Base-by-base conservation (phyloP, 1,140 invertebrate species). In the Dendrolimus kikuchii region DNA sequence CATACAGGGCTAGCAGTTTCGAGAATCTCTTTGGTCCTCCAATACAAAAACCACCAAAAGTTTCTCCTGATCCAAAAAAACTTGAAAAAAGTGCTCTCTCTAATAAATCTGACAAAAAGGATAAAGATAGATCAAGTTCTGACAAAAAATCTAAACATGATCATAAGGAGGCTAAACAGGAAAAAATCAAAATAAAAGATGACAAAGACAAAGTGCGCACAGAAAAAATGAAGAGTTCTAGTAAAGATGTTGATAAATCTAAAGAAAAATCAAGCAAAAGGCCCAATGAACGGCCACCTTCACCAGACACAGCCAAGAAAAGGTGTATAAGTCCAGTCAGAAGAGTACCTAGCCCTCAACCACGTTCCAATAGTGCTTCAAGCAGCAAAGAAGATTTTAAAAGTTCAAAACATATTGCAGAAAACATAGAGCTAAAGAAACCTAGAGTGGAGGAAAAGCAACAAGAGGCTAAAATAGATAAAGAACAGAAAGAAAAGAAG, bases 1-100 rank as follows among this genome's bases (percentile, higher is more conserved):
- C 89, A 40, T 91, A 89, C 68, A 81, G 78, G 67, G 90, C 89
- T 58, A 92, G 90, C 66, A 90, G 91, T 48, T 96, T 95, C 80
- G 91, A 91, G 42, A 92, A 91, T 59, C 82, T 97, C 48, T 96
- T 96, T 87, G 95, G 95, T 1, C 81, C 92, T 39, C 94, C 94
- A 2, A 93, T 96, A 55, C 91, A 89, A 37, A 94, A 94, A 70
- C 90, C 90, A 5, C 88, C 88, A 4, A 93, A 91, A 81, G 81
- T 90, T 46, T 91, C 91, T 37, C 89, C 90, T 1, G 92, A 93
- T 53, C 89, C 90, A 36, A 92, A 92, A 53, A 92, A 90, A 62
- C 84, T 85, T 60, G 91, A 92, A 51, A 92, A 90, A 61, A 88
- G 66, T 64, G 81, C 83, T 36, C 78, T 81, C 5, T 68, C 73